These are phyloP conservation scores for Triplophysa rosa DNA, from an alignment of 2,113 vertebrate species.

Conservation along the genomic window DNA sequence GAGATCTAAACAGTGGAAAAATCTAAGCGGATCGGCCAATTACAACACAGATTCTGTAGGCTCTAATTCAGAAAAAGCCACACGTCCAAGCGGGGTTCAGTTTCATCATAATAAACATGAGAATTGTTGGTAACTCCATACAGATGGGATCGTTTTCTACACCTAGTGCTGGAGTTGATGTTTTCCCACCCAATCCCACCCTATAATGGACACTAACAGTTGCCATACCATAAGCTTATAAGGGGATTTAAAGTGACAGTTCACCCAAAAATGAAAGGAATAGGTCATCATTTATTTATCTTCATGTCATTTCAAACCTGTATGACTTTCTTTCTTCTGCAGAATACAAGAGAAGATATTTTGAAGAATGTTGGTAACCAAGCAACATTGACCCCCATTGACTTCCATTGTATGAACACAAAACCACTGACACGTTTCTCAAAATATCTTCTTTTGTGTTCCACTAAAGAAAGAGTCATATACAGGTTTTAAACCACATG, in stretches of 20 bases:
- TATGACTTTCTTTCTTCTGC: too few relatives aligned
- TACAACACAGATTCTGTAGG: constrained; percentile 10
- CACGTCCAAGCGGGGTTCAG: constrained; percentile 65
- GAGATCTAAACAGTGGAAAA: constrained; percentile 35
- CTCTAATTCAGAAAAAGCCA: constrained; percentile 60
- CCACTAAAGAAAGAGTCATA: too few relatives aligned
- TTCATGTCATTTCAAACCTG: too few relatives aligned
- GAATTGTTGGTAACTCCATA: constrained; percentile 71
- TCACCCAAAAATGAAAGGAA: not conserved
- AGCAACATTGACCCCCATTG: too few relatives aligned
- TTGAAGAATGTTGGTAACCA: too few relatives aligned
- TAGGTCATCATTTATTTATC: too few relatives aligned
- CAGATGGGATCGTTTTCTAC: constrained; percentile 71
- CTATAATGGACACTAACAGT: constrained; percentile 60
- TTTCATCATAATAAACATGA: constrained; percentile 70
- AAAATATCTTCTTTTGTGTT: too few relatives aligned
- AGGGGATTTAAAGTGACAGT: not conserved
- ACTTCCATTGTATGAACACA: too few relatives aligned
- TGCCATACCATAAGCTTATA: constrained; percentile 54
- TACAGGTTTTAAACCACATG: too few relatives aligned
- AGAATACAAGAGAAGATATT: too few relatives aligned
- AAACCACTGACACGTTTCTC: too few relatives aligned
- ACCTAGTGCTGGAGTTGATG: constrained; percentile 67
- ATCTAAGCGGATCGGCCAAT: constrained; percentile 28
- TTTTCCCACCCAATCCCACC: constrained; percentile 64